Evolutionary conservation across 2,888 invertebrate species (phyloP).

Genomic region (Atrina japonica): DNA sequence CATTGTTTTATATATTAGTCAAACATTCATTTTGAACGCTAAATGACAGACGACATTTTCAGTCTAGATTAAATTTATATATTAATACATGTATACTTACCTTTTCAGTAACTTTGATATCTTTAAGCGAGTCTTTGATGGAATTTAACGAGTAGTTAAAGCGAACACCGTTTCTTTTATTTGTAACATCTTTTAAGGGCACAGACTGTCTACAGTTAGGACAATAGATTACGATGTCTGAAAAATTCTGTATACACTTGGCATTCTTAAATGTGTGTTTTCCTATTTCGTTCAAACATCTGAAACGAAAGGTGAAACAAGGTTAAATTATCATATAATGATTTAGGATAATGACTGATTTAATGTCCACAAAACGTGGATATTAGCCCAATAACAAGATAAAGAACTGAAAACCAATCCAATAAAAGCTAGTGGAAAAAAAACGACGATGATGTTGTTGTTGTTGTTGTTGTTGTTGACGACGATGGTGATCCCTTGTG

Average conservation of each 20-base stretch:
- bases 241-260: neutral
- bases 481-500: too few relatives aligned
- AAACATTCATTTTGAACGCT: too few relatives aligned
- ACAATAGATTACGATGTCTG: constrained; percentile 25
- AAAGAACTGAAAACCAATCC: too few relatives aligned
- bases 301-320: neutral
- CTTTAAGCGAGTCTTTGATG: constrained; percentile 25
- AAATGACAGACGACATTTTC: too few relatives aligned
- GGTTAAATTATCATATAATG: too few relatives aligned
- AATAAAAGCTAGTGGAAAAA: too few relatives aligned
- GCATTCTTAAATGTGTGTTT: constrained; percentile 30
- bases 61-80: neutral
- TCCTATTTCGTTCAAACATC: constrained; percentile 38
- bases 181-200: constrained; percentile 23
- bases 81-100: neutral
- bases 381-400: too few relatives aligned
- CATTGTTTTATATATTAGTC: too few relatives aligned
- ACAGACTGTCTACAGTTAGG: constrained; percentile 38
- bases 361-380: too few relatives aligned
- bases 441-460: too few relatives aligned
- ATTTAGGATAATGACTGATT: constrained; percentile 3
- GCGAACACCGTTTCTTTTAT: constrained; percentile 40
- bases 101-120: constrained; percentile 11
- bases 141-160: constrained; percentile 40
- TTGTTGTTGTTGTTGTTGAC: too few relatives aligned